Base-by-base conservation (phyloP, 2,888 invertebrate genomes). In the Silvanus unidentatus region DNA sequence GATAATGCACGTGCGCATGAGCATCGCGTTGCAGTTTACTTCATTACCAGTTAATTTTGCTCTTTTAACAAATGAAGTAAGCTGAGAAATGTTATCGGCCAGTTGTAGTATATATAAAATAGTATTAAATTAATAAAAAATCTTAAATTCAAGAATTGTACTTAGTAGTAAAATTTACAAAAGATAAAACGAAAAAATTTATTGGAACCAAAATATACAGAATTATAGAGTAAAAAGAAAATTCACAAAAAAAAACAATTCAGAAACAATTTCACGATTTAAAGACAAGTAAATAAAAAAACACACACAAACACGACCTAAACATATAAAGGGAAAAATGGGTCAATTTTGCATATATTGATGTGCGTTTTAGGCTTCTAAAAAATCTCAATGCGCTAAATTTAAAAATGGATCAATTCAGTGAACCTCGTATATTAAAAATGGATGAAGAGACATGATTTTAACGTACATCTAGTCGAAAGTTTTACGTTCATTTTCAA, bases 361-460 rank as follows among this genome's bases (percentile, higher is more conserved):
- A 66, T 69, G 69, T 69, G 68, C 66, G 68, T 70, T 22, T 69
- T 70, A 69, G 65, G 69, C 69, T 71, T 70, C 60, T 11, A 68
- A 69, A 65, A 69, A 69, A 70, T 22, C 22, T 22, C 22, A 22
- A 22, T 22, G 22, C 22, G 22, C 22, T 22, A 22, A 22, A 22
- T 5, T 22, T 22, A 22, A 22, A 22, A 22, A 22, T 22, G 8
- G 8, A 22, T 22, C 60, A 63, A 68, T 68, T 66, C 64, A 63
- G 66, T 69, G 68, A 70, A 69, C 68, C 69, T 66, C 59, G 58
- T 62, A 60, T 22, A 22, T 22, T 22, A 8, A 22, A 22, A 22
- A 22, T 22, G 22, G 22, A 22, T 8, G 22, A 22, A 22, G 22
- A 22, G 22, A 22, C 22, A 22, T 22, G 22, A 22, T 22, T 5